Evolutionary conservation across 2,797 vertebrate species (phyloP).

Genomic region (Tangara arthus): DNA sequence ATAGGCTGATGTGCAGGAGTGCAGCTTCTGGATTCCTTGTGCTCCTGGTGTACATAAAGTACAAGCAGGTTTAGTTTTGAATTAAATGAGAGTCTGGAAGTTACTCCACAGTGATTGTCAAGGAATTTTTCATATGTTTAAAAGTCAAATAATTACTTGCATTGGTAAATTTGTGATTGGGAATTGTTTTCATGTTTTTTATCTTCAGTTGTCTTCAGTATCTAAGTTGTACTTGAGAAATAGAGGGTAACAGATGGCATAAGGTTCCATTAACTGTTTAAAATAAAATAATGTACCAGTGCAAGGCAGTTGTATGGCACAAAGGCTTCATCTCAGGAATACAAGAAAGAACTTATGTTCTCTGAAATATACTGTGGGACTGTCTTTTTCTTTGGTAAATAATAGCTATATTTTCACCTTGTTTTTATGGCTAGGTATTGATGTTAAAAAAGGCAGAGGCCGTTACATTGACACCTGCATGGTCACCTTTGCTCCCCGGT

Average conservation of each 20-base stretch:
- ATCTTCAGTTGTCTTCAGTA: background rate
- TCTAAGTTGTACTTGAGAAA: background rate
- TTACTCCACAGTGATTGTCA: background rate
- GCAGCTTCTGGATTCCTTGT: background rate
- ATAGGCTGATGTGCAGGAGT: background rate
- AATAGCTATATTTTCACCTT: background rate
- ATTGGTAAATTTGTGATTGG: background rate
- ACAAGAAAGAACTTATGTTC: background rate
- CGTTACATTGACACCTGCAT: constrained; percentile 93
- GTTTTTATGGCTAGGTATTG: constrained; percentile 83
- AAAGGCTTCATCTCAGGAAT: background rate
- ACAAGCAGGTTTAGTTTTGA: background rate
- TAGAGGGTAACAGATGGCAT: background rate
- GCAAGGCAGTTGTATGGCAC: background rate
- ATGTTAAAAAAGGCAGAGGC: constrained; percentile 92
- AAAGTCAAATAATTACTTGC: background rate
- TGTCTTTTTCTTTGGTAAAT: background rate
- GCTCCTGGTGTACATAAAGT: background rate
- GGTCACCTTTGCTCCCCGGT: constrained; percentile 94
- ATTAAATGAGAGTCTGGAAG: background rate
- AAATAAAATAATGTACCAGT: background rate
- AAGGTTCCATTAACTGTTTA: background rate
- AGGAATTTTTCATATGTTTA: background rate
- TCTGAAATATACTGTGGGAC: background rate
- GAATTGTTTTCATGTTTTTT: background rate